Evolutionary conservation across 2,113 vertebrate genomes (phyloP), one percentile per base, ranked within the genome.

Genomic region (Phalacrocorax pelagicus): DNA sequence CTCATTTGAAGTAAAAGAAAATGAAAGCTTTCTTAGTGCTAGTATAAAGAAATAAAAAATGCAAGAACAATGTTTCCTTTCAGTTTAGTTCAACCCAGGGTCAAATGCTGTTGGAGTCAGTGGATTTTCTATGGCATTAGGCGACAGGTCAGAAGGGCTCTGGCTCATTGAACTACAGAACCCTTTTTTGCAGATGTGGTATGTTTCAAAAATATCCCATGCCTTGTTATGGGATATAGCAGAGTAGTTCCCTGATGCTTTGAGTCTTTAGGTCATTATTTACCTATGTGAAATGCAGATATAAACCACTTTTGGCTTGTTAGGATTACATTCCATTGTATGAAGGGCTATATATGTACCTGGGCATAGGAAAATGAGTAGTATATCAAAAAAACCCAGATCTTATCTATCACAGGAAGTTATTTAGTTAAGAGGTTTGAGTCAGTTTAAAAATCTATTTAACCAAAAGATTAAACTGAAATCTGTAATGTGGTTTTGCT

Each of bases 351-450:
- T 36, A 2, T 20, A 29, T 59, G 5, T 54, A 58, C 7, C 11
- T 40, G 86, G 46, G 10, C 3, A 3, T 0, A 51, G 18, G 2
- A 42, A 44, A 65, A 15, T 7, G 0, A 47, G 9, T 21, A 46
- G 9, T 32, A 3, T 58, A 30, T 71, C 3, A 58, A 34, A 74
- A 54, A 51, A 51, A 24, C 7, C 20, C n/a, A 42, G 38, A 73
- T 27, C 24, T 49, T 20, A 13, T 52, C 18, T 70, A 13, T 7
- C 5, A 32, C 12, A 63, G 30, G 18, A 92, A 74, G 38, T 30
- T 83, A 23, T 15, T 65, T 34, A 80, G 42, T 62, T 77, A 38
- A 40, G 27, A 57, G 51, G 6, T n/a, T 81, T 66, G 47, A 90
- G 24, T 72, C 49, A 49, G 4, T 86, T 80, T 54, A 52, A 81